Evolutionary conservation across 2,113 vertebrate species (phyloP).

Genomic region (Notothenia coriiceps): DNA sequence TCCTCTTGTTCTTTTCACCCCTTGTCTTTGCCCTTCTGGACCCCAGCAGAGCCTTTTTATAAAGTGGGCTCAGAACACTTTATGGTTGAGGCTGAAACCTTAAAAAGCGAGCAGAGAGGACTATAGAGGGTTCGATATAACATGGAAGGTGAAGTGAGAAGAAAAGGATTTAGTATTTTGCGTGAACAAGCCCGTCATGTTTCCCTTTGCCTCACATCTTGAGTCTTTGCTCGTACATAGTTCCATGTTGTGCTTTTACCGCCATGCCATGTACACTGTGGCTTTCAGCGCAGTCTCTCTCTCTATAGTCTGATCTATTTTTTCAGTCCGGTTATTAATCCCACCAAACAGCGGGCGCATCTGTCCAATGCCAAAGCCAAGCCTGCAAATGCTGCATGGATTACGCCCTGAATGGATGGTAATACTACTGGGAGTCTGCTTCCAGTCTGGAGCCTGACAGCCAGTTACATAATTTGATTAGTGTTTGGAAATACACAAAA

Average conservation of each 20-base stretch:
- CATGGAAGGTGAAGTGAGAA: neutral
- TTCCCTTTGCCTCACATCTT: conserved; percentile 5
- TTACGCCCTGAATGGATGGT: conserved; percentile 71
- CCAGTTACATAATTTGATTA: conserved; percentile 72
- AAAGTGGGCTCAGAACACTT: neutral
- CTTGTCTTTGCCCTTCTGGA: neutral
- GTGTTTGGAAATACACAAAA: conserved; percentile 61
- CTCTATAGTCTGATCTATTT: conserved; percentile 65
- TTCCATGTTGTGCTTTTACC: conserved; percentile 36
- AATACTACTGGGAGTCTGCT: conserved; percentile 63
- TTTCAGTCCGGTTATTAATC: conserved; percentile 76
- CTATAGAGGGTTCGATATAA: neutral
- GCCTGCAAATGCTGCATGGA: conserved; percentile 75
- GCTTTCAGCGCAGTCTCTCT: conserved; percentile 43
- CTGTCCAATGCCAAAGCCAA: conserved; percentile 69
- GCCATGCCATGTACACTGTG: conserved; percentile 24
- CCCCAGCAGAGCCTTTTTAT: neutral
- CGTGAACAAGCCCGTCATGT: neutral
- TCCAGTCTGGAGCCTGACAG: conserved; percentile 65
- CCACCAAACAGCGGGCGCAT: conserved; percentile 71
- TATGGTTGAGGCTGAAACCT: neutral
- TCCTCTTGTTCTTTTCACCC: neutral
- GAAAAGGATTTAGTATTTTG: conserved; percentile 4
- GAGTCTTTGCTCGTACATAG: conserved; percentile 5
- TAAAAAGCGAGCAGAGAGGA: neutral